Base-by-base conservation (phyloP, 2,113 vertebrate species). In the Nyctibius bracteatus region DNA sequence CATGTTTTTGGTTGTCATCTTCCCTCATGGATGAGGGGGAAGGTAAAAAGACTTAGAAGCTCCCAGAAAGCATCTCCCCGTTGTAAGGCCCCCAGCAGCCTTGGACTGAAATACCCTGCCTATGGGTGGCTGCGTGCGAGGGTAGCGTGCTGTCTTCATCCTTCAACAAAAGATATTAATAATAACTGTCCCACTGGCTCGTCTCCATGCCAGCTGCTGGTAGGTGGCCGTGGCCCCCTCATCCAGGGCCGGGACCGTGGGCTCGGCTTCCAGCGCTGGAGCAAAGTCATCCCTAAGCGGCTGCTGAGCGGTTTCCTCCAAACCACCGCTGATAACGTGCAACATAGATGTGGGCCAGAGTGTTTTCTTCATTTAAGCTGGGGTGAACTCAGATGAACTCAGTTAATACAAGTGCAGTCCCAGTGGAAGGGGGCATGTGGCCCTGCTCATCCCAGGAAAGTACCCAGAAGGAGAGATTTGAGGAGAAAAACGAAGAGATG, bases 291-390 rank as follows among this genome's bases (percentile, higher is more conserved):
- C 66, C 41, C 49, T 20, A 2, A 46, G 8, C 1, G 18, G 58
- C 41, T 55, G 68, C 31, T 5, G 7, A 67, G 49, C 6, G 1
- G 6, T n/a, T 21, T 84, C 41, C 71, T 72, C 47, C 81, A 20
- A 24, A 23, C n/a, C 75, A 2, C 37, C 1, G 2, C 54, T 72
- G 52, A 17, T 27, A 33, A 37, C 2, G 0, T 3, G 3, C 35
- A 44, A 49, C 9, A 5, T 11, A 17, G 41, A 6, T 2, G 17
- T 24, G 18, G 24, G 37, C n/a, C 23, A 4, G 2, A 37, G 39
- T 1, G 7, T 81, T 41, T 37, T 31, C 68, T 61, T 62, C 21
- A 2, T 30, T 33, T 51, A 8, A 20, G 41, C 30, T 41, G 61
- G 35, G 30, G 27, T 57, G 57, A 51, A 4, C 92, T 87, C 8